Conservation (phyloP, 2,888 invertebrate species). For the Helobdella robusta region DNA sequence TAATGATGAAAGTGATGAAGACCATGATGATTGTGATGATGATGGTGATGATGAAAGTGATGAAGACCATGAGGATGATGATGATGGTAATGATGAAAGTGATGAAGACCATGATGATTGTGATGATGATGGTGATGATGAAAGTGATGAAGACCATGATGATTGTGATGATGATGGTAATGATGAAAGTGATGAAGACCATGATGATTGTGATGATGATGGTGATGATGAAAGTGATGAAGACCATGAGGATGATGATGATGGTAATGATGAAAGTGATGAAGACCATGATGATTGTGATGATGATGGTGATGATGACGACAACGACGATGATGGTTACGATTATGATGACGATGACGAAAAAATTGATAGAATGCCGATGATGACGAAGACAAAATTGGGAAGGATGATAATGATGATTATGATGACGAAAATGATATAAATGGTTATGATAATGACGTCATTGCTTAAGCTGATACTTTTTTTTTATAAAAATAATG, state of each 20-base stretch:
- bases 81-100: too few relatives aligned
- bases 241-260: neutral
- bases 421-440: conserved; percentile 24
- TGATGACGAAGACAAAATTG: conserved; percentile 22
- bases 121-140: too few relatives aligned
- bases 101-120: too few relatives aligned
- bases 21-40: too few relatives aligned
- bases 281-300: neutral
- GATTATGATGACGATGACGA: neutral
- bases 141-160: too few relatives aligned
- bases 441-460: conserved; percentile 6
- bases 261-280: neutral
- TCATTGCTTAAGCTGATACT: too few relatives aligned
- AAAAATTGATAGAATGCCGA: neutral
- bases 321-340: neutral
- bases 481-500: too few relatives aligned
- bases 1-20: too few relatives aligned
- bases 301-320: neutral
- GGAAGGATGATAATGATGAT: conserved; percentile 27
- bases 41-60: too few relatives aligned
- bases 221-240: neutral
- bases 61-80: too few relatives aligned
- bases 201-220: neutral
- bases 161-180: too few relatives aligned
- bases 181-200: too few relatives aligned